Base-by-base conservation (phyloP, 2,113 vertebrate genomes). In the Athene cunicularia region DNA sequence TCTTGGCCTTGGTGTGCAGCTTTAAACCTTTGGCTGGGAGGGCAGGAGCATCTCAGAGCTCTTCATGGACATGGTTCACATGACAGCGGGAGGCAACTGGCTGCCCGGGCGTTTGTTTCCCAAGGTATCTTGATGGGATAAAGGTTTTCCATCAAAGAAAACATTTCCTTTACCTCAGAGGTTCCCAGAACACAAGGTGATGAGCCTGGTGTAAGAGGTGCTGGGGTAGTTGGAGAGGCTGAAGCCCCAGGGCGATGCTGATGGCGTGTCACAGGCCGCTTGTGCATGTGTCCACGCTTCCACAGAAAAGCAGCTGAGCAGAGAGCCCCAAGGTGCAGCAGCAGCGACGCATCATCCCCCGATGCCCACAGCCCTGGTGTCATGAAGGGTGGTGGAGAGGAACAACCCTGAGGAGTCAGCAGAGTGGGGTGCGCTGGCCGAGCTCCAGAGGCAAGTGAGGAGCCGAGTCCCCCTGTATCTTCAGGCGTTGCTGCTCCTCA, bases 21-120 rank as follows among this genome's bases (percentile, higher is more conserved):
- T 95, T 76, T 82, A 90, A 95, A 92, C 91, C 95, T 96, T 92
- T 91, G 88, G 86, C 72, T 88, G 73, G 93, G 76, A 41, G 4
- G 64, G 62, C 64, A 37, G 87, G 80, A 94, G 84, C 80, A 41
- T 33, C 92, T 83, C 1, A 1, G 83, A 88, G 82, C 75, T 55
- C 81, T 64, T 32, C 6, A 5, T 14, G 64, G 70, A 41, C 59
- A 23, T 2, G 0, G 86, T 9, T 63, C 30, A 2, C 0, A 35
- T 13, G 67, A 9, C 0, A 8, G 58, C 28, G 3, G 75, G 84
- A 86, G 76, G 77, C 4, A 2, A 13, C 21, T 28, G n/a, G 32
- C 49, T 58, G 92, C 53, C 55, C 0, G 0, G 85, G 77, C 0
- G 1, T 62, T 72, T 24, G 24, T 16, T 45, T 35, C 62, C 88